Evolutionary conservation across 2,113 vertebrate species (phyloP).

Genomic region (Chlorodrepanis virens): DNA sequence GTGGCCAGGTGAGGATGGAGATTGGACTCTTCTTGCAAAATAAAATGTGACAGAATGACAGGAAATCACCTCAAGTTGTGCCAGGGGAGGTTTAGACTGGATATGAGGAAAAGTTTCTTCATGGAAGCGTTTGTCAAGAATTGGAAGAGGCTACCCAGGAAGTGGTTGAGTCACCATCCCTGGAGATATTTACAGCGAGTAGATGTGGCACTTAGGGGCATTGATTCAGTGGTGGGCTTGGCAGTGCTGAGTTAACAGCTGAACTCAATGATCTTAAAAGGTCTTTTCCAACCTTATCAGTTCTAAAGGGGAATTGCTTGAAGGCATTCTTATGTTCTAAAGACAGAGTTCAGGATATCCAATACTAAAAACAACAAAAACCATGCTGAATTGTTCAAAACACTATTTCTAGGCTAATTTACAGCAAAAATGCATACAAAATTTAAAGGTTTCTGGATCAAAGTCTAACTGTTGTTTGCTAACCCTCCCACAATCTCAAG

Average conservation of each 20-base stretch:
- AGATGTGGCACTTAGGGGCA: background rate
- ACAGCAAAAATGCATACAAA: background rate
- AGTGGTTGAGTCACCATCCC: background rate
- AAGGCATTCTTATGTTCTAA: background rate
- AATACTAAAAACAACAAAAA: background rate
- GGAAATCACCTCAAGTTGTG: background rate
- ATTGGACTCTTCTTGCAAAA: background rate
- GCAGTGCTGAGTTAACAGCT: background rate
- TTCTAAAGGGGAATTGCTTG: background rate
- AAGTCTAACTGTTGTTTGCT: background rate
- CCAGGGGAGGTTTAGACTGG: background rate
- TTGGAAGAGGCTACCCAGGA: background rate
- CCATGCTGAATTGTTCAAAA: background rate
- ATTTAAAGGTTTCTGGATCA: background rate
- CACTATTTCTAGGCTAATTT: background rate
- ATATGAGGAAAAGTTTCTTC: background rate
- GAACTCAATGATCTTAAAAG: background rate
- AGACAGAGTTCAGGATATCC: background rate
- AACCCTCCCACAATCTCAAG: background rate
- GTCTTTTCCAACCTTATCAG: background rate
- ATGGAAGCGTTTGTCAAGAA: background rate
- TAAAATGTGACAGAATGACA: background rate
- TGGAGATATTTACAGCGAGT: background rate
- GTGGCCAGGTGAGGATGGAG: rapidly evolving
- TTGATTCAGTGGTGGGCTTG: background rate